Evolutionary conservation across 2,888 invertebrate genomes (phyloP).

Genomic region (Drosophila testacea): DNA sequence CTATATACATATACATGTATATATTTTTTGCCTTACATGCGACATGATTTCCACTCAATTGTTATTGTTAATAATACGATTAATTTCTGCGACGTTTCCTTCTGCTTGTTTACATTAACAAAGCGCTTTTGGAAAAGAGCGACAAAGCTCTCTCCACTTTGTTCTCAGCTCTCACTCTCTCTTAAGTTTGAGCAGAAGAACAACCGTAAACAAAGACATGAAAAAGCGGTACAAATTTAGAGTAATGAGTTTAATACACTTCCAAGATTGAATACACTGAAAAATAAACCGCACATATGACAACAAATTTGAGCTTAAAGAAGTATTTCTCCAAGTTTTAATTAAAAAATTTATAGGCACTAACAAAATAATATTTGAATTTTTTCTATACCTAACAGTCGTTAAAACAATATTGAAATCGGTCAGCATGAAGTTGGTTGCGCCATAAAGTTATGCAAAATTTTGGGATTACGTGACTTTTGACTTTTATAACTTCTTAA

Average conservation of each 20-base stretch:
- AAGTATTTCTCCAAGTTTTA: not conserved
- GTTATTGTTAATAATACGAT: constrained; percentile 30
- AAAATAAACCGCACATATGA: not conserved
- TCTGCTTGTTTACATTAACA: constrained; percentile 20
- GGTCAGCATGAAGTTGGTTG: not conserved
- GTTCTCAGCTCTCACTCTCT: not conserved
- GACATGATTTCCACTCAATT: constrained; percentile 9
- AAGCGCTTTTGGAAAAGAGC: constrained; percentile 11
- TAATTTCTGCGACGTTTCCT: constrained; percentile 15
- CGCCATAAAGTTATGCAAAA: not conserved
- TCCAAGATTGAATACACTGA: not conserved
- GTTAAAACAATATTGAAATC: not conserved
- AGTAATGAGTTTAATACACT: constrained; percentile 15
- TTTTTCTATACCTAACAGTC: no score
- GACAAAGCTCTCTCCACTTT: not conserved
- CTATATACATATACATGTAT: constrained; percentile 11
- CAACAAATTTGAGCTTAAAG: not conserved
- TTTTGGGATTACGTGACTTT: constrained; percentile 8
- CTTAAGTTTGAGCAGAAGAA: not conserved
- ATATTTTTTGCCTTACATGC: constrained; percentile 1
- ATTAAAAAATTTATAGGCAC: not conserved
- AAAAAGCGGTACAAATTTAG: constrained; percentile 1
- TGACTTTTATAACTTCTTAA: constrained; percentile 7
- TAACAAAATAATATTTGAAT: no score
- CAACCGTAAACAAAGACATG: constrained; percentile 16